Conservation (phyloP, 2,797 vertebrate species). For the Notolabrus celidotus region DNA sequence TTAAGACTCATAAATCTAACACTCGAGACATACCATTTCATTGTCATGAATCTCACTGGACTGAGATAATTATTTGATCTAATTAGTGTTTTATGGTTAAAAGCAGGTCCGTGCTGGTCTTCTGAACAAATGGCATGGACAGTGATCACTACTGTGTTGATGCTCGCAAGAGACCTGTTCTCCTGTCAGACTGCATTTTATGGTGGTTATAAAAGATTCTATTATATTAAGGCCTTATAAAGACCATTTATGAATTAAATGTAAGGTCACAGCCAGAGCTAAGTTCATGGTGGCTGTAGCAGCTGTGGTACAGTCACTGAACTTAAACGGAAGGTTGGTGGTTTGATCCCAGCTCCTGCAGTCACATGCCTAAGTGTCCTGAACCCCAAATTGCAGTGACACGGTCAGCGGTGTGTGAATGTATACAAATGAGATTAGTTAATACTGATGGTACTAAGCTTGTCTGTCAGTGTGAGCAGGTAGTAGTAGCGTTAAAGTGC, state of each 20-base stretch:
- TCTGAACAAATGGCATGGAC: slow-evolving; percentile 50
- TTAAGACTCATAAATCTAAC: slow-evolving; percentile 44
- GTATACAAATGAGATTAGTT: no score
- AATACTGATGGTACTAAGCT: no score
- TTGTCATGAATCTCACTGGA: slow-evolving; percentile 63
- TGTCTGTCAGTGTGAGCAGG: no score
- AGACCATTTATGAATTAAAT: slow-evolving; percentile 14
- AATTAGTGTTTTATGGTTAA: slow-evolving; percentile 63
- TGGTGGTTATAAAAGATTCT: slow-evolving; percentile 17
- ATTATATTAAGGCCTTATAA: slow-evolving; percentile 23
- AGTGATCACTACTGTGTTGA: slow-evolving; percentile 32
- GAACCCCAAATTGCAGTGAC: no score
- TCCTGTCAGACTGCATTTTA: not conserved
- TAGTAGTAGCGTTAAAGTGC: no score
- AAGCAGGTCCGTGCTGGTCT: slow-evolving; percentile 61
- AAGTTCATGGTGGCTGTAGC: no score
- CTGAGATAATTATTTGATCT: slow-evolving; percentile 63
- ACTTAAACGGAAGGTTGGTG: no score
- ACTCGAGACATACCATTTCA: slow-evolving; percentile 42
- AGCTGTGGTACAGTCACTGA: no score
- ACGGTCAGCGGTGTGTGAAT: no score
- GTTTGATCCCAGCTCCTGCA: no score
- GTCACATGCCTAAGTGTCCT: no score
- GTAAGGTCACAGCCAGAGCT: no score
- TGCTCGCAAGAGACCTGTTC: slow-evolving; percentile 28